Evolutionary conservation across 1,140 invertebrate genomes (phyloP).

Genomic region (Hestina assimilis): DNA sequence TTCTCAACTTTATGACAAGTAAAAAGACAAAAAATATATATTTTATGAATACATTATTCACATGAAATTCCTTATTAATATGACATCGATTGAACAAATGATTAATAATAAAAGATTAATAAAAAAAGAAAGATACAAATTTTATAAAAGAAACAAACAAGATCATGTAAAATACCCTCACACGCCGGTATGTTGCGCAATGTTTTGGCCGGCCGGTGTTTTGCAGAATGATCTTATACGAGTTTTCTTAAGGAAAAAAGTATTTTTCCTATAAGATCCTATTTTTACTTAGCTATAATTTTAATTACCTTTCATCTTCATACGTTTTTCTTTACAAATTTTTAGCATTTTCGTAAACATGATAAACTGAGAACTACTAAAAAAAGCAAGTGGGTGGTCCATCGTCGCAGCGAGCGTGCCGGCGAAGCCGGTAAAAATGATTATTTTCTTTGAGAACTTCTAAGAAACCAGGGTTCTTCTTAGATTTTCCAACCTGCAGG

Average conservation of each 20-base stretch:
- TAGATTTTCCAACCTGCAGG: conserved; percentile 81
- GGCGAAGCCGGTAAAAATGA: conserved; percentile 36
- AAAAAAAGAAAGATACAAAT: too few species aligned
- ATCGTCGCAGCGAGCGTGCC: conserved; percentile 37
- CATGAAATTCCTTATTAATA: too few species aligned
- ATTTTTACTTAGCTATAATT: neutral
- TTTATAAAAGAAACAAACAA: too few species aligned
- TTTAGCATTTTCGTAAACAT: neutral
- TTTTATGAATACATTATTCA: too few species aligned
- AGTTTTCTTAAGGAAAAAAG: too few species aligned
- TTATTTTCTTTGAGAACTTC: neutral
- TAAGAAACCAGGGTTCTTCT: neutral
- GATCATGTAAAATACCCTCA: neutral
- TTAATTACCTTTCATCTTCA: conserved; percentile 4
- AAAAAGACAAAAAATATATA: too few species aligned
- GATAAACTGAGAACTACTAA: conserved; percentile 7
- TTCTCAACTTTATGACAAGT: too few species aligned
- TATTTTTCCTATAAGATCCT: too few species aligned
- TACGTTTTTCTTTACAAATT: neutral
- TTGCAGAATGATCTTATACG: neutral
- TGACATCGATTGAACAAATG: too few species aligned
- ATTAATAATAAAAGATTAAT: too few species aligned
- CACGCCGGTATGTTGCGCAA: neutral
- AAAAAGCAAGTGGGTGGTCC: conserved; percentile 38
- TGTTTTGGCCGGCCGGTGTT: conserved; percentile 8